Evolutionary conservation across 2,113 vertebrate species (phyloP).

Genomic region (Xyrauchen texanus): DNA sequence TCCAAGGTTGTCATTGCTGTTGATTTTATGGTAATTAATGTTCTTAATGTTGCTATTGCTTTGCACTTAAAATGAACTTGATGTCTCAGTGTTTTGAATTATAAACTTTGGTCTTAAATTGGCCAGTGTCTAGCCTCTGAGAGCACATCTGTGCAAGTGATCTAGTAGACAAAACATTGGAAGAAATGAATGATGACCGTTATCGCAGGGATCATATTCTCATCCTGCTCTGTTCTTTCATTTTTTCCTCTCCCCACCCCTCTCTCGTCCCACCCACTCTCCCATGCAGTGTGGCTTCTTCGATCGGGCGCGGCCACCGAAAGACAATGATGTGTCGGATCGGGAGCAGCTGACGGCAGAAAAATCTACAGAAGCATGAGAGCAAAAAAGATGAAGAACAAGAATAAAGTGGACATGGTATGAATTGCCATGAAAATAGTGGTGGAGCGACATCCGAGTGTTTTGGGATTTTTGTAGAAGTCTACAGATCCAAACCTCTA

Average conservation of each 20-base stretch:
- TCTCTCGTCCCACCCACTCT: constrained; percentile 34
- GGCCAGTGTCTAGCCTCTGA: not conserved
- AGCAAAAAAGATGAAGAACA: not conserved
- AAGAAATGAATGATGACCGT: not conserved
- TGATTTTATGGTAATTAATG: too few relatives aligned
- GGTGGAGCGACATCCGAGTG: constrained; percentile 14
- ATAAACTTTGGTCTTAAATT: too few relatives aligned
- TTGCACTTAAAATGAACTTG: too few relatives aligned
- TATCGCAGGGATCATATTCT: constrained; percentile 21
- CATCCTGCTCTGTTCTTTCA: not conserved
- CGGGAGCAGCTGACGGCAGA: constrained; percentile 88
- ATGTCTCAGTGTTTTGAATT: too few relatives aligned
- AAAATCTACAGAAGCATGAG: constrained; percentile 86
- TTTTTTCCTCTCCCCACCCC: constrained; percentile 5
- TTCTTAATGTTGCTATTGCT: too few relatives aligned
- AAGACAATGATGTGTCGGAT: constrained; percentile 84
- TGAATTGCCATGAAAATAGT: constrained; percentile 29
- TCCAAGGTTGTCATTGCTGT: too few relatives aligned
- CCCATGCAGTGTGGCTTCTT: constrained; percentile 91
- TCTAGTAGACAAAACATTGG: constrained; percentile 15
- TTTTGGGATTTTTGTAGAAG: not conserved
- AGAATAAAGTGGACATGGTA: not conserved
- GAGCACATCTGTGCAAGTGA: constrained; percentile 31
- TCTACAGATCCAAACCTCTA: constrained; percentile 12
- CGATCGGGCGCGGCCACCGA: constrained; percentile 88